phyloP scores from a whole-genome alignment of 2,113 vertebrate species.

The Gorsachius goisagi region DNA sequence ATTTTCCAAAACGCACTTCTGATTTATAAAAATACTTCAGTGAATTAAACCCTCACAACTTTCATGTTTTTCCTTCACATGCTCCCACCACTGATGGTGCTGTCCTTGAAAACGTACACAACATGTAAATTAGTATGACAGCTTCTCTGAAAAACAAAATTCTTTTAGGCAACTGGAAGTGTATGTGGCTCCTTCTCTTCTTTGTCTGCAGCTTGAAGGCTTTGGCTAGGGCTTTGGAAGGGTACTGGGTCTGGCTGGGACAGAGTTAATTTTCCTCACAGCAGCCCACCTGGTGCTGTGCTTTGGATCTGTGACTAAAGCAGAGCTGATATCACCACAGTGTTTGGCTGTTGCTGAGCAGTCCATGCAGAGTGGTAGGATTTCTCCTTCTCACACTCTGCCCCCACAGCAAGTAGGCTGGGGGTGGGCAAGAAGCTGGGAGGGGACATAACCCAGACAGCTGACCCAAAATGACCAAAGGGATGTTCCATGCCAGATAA shows the following conservation, averaged over 20 bases:
- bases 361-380: neutral
- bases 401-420: neutral
- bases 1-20: neutral
- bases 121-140: neutral
- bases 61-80: neutral
- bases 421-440: neutral
- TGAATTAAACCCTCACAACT: neutral
- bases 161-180: neutral
- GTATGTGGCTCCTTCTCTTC: neutral
- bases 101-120: neutral
- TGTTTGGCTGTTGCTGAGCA: neutral
- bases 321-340: neutral
- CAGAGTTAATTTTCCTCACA: neutral
- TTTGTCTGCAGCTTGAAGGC: neutral
- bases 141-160: neutral
- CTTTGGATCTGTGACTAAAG: neutral
- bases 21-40: neutral
- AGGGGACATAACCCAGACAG: neutral
- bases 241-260: neutral
- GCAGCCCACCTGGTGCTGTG: neutral
- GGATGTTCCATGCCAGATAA: neutral
- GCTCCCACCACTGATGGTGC: neutral
- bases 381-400: neutral
- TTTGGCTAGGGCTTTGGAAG: neutral
- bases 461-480: neutral